Base-by-base conservation (phyloP, 2,888 invertebrate genomes). In the Dicroscelio sp. region DNA sequence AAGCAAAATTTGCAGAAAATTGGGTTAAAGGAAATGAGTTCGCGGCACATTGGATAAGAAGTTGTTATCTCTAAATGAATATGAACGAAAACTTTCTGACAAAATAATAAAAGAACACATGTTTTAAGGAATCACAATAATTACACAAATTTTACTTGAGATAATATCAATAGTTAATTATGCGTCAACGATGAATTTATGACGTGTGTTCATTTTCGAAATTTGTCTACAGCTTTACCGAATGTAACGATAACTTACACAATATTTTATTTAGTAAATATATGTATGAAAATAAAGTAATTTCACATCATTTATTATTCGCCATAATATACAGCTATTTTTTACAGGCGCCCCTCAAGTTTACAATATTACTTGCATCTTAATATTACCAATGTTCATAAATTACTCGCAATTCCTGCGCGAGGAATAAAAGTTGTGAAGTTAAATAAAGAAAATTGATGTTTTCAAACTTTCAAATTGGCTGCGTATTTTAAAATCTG, bases 271-370 rank as follows among this genome's bases (percentile, higher is more conserved):
- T n/a, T n/a, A n/a, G n/a, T n/a, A 67, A 43, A 43, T 43, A 43
- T 82, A 71, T 60, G 60, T 17, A 69, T 23, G 23, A 31, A 82
- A 60, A 82, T 82, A 82, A 60, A 71, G 71, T 69, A 71, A 69
- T n/a, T n/a, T n/a, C 69, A 30, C 25, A 31, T 43, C 38, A 71
- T 82, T 71, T 60, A 71, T 82, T 82, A 82, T 60, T 38, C 58
- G n/a, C 58, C 69, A 71, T 82, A 82, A 82, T 82, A 71, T 82
- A 82, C 63, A 83, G 73, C 83, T 63, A 83, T 82, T 71, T 83
- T 63, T 31, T 43, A 63, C 52, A 8, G 8, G 30, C 73, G 73
- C 73, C 63, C 33, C 33, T 83, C 60, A 73, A 83, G 48, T 83
- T 73, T 83, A 73, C 73, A 83, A 73, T 63, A 83, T 83, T 83